Conservation (phyloP, 2,797 vertebrate species). For the Phyllotis vaccarum region DNA sequence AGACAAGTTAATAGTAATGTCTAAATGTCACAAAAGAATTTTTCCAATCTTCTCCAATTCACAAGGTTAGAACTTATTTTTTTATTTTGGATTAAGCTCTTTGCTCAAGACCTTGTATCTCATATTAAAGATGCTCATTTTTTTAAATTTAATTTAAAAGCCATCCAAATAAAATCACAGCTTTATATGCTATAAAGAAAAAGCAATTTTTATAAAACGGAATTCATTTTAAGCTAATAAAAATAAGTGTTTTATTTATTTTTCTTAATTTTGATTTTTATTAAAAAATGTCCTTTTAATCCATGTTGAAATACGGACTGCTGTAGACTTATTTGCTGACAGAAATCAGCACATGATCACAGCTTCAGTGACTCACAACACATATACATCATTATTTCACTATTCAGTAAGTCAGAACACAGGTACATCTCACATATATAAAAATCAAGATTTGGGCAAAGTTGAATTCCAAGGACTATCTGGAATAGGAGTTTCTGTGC, state of each 20-base stretch:
- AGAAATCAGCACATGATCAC: not conserved
- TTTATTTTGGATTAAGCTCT: not conserved
- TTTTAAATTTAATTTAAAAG: not conserved
- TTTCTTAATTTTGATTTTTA: no score
- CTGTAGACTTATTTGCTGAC: not conserved
- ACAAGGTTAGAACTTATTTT: not conserved
- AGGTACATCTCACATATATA: not conserved
- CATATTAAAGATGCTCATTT: not conserved
- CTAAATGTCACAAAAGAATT: not conserved
- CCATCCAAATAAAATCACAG: not conserved
- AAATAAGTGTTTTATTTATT: no score
- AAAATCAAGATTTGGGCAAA: not conserved
- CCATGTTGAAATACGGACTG: slow-evolving; percentile 37
- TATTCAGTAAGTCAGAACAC: not conserved
- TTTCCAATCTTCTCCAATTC: not conserved
- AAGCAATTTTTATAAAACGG: slow-evolving; percentile 5
- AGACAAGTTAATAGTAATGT: not conserved
- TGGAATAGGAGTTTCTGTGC: not conserved
- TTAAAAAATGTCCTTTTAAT: no score
- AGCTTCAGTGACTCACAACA: slow-evolving; percentile 31
- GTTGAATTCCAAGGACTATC: not conserved
- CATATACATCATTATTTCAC: not conserved
- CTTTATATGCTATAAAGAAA: slow-evolving; percentile 3
- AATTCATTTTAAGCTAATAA: no score
- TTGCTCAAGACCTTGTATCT: not conserved